Evolutionary conservation across 2,113 vertebrate species (phyloP), one percentile per base, ranked within the genome.

Genomic region (Parus major): DNA sequence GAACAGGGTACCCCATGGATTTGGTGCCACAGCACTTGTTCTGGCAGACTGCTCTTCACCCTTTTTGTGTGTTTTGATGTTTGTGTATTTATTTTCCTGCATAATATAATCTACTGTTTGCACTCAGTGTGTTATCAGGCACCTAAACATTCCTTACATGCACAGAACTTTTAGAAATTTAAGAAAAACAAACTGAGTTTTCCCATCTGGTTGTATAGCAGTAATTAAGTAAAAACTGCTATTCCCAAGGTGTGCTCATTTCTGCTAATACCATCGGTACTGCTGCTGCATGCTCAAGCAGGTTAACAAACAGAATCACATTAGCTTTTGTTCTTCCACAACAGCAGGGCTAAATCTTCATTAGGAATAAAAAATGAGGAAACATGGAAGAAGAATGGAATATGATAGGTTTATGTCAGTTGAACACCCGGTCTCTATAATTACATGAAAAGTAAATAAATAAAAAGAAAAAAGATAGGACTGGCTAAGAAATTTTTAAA

Each of bases 221-320:
- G 88, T 92, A 92, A 93, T 90, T 93, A 96, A 94, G 82, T 27
- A 69, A 96, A 96, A 96, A 85, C 36, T 85, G 66, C 66, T 65
- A 42, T 92, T 96, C 93, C 92, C 88, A 93, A 96, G 75, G 85
- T 96, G 65, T 63, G n/a, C 70, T 85, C 79, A 36, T 93, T 93
- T 90, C 70, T 95, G 78, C 87, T 96, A 88, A 73, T 88, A 20
- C 18, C 93, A 70, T 56, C 90, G 75, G 69, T 52, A 21, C 39
- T 89, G 81, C 87, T 92, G 72, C 82, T 94, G 90, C 66, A 50
- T 90, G 60, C 57, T 53, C 68, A 90, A 82, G 71, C 41, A 88
- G 63, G n/a, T 77, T 91, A 91, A 80, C 70, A 96, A 91, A 92
- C 22, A 92, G 36, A 79, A 76, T 53, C 79, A 68, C 36, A 86